phyloP scores from a whole-genome alignment of 2,797 vertebrate genomes.

The Microctenopoma lineatum region DNA sequence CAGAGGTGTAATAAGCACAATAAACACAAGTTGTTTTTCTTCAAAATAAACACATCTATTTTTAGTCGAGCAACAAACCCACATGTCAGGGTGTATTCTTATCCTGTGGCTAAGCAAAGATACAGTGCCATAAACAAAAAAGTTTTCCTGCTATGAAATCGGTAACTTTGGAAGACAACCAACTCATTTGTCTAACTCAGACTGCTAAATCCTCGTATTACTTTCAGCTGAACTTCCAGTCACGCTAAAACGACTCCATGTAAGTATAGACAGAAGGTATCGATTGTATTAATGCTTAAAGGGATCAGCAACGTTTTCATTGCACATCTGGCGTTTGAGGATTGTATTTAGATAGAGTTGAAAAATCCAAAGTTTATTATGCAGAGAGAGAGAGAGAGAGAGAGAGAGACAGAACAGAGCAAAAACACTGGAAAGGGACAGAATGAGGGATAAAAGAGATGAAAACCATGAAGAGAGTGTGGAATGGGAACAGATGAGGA shows the following conservation, averaged over 20 bases:
- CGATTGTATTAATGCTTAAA: not conserved
- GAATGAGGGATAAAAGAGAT: slow-evolving; percentile 43
- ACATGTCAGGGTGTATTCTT: not conserved
- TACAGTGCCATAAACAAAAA: not conserved
- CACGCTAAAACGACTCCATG: not conserved
- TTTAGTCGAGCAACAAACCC: not conserved
- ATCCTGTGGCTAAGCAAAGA: not conserved
- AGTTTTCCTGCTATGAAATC: not conserved
- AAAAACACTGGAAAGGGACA: slow-evolving; percentile 12
- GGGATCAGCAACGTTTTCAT: not conserved
- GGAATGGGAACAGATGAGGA: slow-evolving; percentile 49
- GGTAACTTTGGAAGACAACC: not conserved
- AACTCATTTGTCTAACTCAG: not conserved
- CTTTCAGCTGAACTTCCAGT: not conserved
- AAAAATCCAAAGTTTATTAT: slow-evolving; percentile 49
- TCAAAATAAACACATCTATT: not conserved
- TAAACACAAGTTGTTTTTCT: not conserved
- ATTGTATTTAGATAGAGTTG: not conserved
- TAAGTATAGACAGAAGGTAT: not conserved
- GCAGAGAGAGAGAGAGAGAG: slow-evolving; percentile 9
- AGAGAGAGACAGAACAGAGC: slow-evolving; percentile 29
- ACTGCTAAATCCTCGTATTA: not conserved
- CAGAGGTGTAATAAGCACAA: not conserved
- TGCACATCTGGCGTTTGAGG: not conserved
- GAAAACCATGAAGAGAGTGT: slow-evolving; percentile 49